phyloP scores from a whole-genome alignment of 2,888 invertebrate genomes.

The Cinara cedri region DNA sequence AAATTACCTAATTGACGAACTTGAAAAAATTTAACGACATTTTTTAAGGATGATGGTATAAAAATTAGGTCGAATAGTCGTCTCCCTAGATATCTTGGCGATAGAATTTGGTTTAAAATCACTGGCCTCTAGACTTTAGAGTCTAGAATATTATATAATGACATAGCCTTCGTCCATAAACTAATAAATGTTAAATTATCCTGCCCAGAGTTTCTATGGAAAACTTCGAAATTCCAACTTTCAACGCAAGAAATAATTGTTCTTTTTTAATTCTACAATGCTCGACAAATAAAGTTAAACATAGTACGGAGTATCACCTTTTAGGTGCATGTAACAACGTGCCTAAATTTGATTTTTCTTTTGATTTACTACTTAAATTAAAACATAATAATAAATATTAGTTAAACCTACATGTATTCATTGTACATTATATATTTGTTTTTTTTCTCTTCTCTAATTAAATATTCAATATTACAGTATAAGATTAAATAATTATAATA shows the following conservation, averaged over 20 bases:
- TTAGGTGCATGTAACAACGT: neutral
- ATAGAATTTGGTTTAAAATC: neutral
- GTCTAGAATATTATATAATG: neutral
- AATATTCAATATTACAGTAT: too few species aligned
- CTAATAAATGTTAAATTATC: constrained; percentile 8
- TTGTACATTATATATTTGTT: too few species aligned
- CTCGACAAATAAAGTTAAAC: constrained; percentile 4
- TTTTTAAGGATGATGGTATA: too few species aligned
- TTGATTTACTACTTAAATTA: neutral
- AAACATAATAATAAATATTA: neutral
- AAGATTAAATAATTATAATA: too few species aligned
- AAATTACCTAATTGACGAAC: too few species aligned
- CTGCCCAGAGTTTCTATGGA: neutral
- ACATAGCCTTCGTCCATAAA: neutral
- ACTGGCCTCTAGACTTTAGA: neutral
- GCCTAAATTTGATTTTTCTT: neutral
- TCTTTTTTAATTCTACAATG: neutral
- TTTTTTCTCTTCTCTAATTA: too few species aligned
- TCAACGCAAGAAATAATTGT: neutral
- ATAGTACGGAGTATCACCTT: neutral
- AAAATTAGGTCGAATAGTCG: neutral
- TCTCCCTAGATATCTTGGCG: neutral
- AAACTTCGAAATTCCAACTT: neutral
- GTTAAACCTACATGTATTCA: too few species aligned
- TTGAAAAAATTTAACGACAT: too few species aligned